Evolutionary conservation across 2,113 vertebrate species (phyloP).

Genomic region (Apteryx owenii): DNA sequence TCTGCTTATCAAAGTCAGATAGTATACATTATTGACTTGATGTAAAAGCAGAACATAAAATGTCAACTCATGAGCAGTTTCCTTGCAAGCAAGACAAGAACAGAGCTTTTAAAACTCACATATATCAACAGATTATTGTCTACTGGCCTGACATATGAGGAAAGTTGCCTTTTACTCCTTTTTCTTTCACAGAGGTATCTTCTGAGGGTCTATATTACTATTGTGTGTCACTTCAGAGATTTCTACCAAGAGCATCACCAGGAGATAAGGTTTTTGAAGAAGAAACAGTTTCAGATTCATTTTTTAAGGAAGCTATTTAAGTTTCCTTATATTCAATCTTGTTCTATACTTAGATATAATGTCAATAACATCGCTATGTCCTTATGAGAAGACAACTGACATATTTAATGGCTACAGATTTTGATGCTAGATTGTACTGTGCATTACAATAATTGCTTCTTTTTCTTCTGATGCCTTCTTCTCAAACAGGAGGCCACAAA

Average conservation of each 20-base stretch:
- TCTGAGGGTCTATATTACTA: constrained; percentile 62
- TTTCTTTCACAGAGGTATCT: constrained; percentile 56
- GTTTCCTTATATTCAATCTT: constrained; percentile 58
- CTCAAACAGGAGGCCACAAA: background rate
- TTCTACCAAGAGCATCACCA: constrained; percentile 54
- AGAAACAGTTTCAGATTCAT: constrained; percentile 56
- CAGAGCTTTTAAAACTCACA: constrained; percentile 35
- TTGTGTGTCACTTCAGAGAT: constrained; percentile 68
- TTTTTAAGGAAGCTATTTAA: constrained; percentile 69
- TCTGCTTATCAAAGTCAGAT: background rate
- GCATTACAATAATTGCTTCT: background rate
- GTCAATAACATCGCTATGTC: constrained; percentile 7
- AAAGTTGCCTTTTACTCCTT: constrained; percentile 47
- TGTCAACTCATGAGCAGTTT: constrained; percentile 50
- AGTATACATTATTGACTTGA: constrained; percentile 13
- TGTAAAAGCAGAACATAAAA: constrained; percentile 19
- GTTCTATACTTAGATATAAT: constrained; percentile 62
- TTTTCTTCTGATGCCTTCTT: background rate
- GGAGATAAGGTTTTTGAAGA: constrained; percentile 47
- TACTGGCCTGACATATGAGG: constrained; percentile 23
- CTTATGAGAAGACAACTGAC: constrained; percentile 64
- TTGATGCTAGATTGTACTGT: constrained; percentile 32
- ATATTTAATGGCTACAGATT: constrained; percentile 38
- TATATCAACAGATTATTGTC: constrained; percentile 45
- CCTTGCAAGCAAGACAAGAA: constrained; percentile 51